phyloP scores from a whole-genome alignment of 2,797 vertebrate genomes.

The Siniperca scherzeri region DNA sequence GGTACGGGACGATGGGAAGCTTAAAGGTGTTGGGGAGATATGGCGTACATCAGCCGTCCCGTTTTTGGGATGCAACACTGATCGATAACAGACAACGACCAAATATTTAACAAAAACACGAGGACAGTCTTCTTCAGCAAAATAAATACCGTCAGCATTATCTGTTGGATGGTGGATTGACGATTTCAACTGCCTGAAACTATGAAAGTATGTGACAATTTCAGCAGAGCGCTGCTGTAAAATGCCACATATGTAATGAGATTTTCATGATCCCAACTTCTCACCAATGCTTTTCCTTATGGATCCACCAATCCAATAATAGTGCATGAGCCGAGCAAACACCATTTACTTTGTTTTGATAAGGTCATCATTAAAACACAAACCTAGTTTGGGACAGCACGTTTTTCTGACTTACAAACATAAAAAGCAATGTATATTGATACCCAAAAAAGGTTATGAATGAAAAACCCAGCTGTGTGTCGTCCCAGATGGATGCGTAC shows the following conservation, averaged over 20 bases:
- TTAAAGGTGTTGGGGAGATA: constrained; percentile 66
- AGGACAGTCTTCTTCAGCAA: constrained; percentile 3
- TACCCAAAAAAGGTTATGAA: neutral
- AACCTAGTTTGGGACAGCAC: neutral
- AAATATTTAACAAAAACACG: neutral
- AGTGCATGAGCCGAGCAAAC: neutral
- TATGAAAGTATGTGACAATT: constrained; percentile 37
- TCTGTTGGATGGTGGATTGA: constrained; percentile 4
- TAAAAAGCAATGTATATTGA: neutral
- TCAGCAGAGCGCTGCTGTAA: neutral
- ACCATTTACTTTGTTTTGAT: constrained; percentile 6
- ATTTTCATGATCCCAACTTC: constrained; percentile 14
- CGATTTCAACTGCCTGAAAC: constrained; percentile 5
- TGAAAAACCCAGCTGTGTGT: neutral
- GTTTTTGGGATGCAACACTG: constrained; percentile 35
- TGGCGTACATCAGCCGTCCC: constrained; percentile 59
- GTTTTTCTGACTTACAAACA: neutral
- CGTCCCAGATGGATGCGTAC: neutral
- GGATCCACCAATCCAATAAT: neutral
- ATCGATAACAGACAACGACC: constrained; percentile 4
- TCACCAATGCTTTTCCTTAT: neutral
- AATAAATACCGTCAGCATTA: constrained; percentile 21
- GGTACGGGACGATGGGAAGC: constrained; percentile 53
- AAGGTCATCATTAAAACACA: constrained; percentile 13
- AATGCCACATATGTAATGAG: constrained; percentile 16